Percentiles rank a stretch among this genome's conserved stretches.
These are phyloP conservation scores for Gymnodraco acuticeps DNA, from an alignment of 2,797 vertebrate genomes.

Conservation along the genomic window DNA sequence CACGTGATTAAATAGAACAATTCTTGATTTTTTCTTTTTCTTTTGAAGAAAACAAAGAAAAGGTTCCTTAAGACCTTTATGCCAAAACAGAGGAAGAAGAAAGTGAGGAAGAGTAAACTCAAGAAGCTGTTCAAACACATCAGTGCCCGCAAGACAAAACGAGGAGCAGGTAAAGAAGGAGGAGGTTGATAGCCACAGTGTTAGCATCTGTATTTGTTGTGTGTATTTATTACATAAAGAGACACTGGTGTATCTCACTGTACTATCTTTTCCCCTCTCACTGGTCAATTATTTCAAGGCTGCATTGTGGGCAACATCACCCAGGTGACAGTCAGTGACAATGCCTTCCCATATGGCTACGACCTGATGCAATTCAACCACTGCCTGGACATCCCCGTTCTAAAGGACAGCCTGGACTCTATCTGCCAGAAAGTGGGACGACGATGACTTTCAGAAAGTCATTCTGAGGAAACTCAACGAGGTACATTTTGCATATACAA, in stretches of 20 bases:
- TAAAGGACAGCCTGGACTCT: slow-evolving; percentile 70
- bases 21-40: background rate
- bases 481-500: slow-evolving; percentile 48
- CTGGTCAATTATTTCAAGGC: slow-evolving; percentile 44
- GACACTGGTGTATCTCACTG: background rate
- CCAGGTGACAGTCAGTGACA: slow-evolving; percentile 50
- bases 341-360: slow-evolving; percentile 77
- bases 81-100: slow-evolving; percentile 46
- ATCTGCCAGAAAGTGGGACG: slow-evolving; percentile 75
- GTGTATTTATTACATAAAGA: background rate
- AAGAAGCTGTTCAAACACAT: slow-evolving; percentile 55
- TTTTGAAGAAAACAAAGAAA: slow-evolving; percentile 60
- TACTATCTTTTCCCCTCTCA: background rate
- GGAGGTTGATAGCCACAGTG: background rate
- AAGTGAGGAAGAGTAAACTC: slow-evolving; percentile 58
- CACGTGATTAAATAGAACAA: background rate
- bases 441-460: slow-evolving; percentile 55
- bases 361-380: slow-evolving; percentile 67
- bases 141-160: slow-evolving; percentile 6
- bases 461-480: slow-evolving; percentile 77
- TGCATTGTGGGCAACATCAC: slow-evolving; percentile 76
- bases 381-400: slow-evolving; percentile 66
- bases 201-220: too few relatives aligned
- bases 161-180: slow-evolving; percentile 61
- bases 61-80: slow-evolving; percentile 68